Base-by-base conservation (phyloP, 2,797 vertebrate species). In the Gila robusta region DNA sequence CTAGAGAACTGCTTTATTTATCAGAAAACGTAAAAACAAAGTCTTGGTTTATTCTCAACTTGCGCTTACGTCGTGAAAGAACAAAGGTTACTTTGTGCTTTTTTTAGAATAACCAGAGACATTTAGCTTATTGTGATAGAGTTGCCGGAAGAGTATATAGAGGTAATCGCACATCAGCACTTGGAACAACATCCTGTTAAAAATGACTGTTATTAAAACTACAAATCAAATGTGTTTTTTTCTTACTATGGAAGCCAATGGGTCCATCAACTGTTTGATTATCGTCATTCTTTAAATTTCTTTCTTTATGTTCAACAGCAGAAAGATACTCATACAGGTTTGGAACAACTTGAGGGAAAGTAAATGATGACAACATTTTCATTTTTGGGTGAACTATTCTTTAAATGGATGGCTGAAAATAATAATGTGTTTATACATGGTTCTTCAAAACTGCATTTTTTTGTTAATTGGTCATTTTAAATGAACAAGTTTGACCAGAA, bases 61-160 rank as follows among this genome's bases (percentile, higher is more conserved):
- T 49, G 39, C 71, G 10, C 71, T 64, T 49, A 71, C 32, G 35
- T 44, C 17, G 26, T 73, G 41, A 47, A 72, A 59, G 49, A 44
- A 62, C 76, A 62, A 26, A 39, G 54, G 81, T 28, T 71, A 82
- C 16, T 59, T 64, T 70, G 52, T 72, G 74, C 86, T 74, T 64
- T 41, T 32, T 80, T 26, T 64, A 80, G 39, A 88, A 52, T 2
- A 69, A 54, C 67, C 66, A 66, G n/a, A 80, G 62, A 88, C 47
- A 39, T 74, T 79, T 88, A 89, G 79, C 84, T 89, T 89, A 89
- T 89, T 79, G 62, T 81, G 71, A 84, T 66, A 74, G 87, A 87
- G 47, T 44, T 41, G 73, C 85, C 39, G 32, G 86, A 90, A 86
- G 73, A 79, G 81, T 69, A 84, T 81, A 72, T 41, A 73, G 81